A percentile compares a stretch with the other conserved stretches of the same genome.
These are phyloP conservation scores for Calypte anna DNA, from an alignment of 2,113 vertebrate genomes.

Conservation along the genomic window DNA sequence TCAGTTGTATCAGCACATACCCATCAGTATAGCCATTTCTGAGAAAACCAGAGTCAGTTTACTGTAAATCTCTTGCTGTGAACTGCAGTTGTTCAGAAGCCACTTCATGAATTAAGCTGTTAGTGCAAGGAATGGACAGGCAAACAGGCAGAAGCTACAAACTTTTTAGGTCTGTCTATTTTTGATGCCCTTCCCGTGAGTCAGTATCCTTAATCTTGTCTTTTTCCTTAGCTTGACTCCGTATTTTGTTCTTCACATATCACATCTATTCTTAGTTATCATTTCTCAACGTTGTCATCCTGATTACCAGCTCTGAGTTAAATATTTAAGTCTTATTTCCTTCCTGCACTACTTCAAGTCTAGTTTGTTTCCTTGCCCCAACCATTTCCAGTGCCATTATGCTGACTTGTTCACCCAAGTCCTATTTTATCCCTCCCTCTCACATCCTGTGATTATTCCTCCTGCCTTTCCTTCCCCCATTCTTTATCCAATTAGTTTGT, in stretches of 20 bases:
- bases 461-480: not conserved
- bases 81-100: not conserved
- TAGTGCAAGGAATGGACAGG: not conserved
- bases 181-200: not conserved
- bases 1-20: not conserved
- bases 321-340: conserved; percentile 4
- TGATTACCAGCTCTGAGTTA: not conserved
- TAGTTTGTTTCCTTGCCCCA: conserved; percentile 19
- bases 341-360: not conserved
- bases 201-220: not conserved
- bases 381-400: not conserved
- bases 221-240: not conserved
- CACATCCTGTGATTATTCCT: not conserved
- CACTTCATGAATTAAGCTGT: not conserved
- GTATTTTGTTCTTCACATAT: not conserved
- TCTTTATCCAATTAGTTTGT: not conserved
- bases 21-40: not conserved
- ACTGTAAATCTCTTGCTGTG: not conserved
- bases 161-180: not conserved
- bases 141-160: not conserved
- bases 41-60: not conserved
- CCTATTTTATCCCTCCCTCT: not conserved
- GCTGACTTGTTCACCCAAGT: not conserved
- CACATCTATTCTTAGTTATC: not conserved
- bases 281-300: not conserved